phyloP scores from a whole-genome alignment of 2,113 vertebrate species.

The Hystrix cristata region DNA sequence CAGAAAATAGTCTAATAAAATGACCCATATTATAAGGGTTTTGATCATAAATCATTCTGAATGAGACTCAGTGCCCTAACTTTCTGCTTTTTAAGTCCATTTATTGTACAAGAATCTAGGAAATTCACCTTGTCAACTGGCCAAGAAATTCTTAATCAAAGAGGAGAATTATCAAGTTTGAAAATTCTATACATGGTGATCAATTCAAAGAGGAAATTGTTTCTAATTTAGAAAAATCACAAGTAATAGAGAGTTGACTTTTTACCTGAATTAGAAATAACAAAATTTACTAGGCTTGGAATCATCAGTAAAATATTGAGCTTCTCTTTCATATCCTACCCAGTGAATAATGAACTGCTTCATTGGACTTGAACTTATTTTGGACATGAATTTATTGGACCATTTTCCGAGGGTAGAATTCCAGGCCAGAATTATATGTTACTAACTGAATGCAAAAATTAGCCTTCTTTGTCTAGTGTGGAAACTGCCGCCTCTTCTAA shows the following conservation, averaged over 20 bases:
- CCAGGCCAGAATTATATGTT: slow-evolving; percentile 65
- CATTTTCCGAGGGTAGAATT: slow-evolving; percentile 69
- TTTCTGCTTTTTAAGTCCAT: slow-evolving; percentile 64
- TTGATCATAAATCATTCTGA: slow-evolving; percentile 63
- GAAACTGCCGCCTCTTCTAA: slow-evolving; percentile 73
- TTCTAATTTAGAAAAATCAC: slow-evolving; percentile 78
- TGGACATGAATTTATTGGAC: slow-evolving; percentile 72
- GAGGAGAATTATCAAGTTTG: slow-evolving; percentile 67
- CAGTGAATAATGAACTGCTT: slow-evolving; percentile 77
- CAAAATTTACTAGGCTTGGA: slow-evolving; percentile 79
- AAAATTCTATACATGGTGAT: slow-evolving; percentile 82
- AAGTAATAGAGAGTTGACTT: slow-evolving; percentile 75
- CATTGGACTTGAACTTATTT: slow-evolving; percentile 77
- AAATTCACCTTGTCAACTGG: slow-evolving; percentile 71
- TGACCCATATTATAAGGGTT: background rate
- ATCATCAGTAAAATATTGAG: slow-evolving; percentile 82
- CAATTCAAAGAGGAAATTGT: slow-evolving; percentile 82
- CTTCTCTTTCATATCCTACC: slow-evolving; percentile 78
- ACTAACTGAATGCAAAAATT: slow-evolving; percentile 64
- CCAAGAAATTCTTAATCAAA: slow-evolving; percentile 69
- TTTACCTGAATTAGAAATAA: slow-evolving; percentile 79
- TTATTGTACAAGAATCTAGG: slow-evolving; percentile 26
- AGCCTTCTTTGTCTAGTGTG: slow-evolving; percentile 64
- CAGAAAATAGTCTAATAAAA: background rate
- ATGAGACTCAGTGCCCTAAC: slow-evolving; percentile 44